Base-by-base conservation (phyloP, 2,888 invertebrate genomes). In the Acleris emargana region DNA sequence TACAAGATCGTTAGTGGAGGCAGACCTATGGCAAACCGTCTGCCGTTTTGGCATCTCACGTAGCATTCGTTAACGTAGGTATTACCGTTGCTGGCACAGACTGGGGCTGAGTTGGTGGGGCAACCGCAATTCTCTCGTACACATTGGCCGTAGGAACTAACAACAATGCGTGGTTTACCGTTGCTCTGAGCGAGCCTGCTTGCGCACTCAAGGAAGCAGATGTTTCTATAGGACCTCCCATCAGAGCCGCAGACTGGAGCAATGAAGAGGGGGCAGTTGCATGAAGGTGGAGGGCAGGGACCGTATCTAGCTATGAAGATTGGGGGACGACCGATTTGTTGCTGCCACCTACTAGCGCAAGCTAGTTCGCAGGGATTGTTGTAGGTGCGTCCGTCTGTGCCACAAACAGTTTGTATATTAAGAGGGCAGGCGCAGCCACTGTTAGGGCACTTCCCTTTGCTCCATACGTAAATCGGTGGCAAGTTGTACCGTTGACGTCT, bases 181-280 rank as follows among this genome's bases (percentile, higher is more conserved):
- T 28, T 32, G 32, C 32, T 28, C 7, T 50, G 42, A 38, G 5
- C 20, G 25, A 20, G 9, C n/a, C 4, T 43, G 32, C 43, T 45
- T 5, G 62, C 62, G 28, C 62, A 63, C 58, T 63, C 62, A 2
- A 63, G 57, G 50, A 51, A 63, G 28, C 67, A 67, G 32, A 55
- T 52, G 32, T 67, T 67, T 9, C 57, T 57, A 47, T 53, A 67
- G 22, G 43, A 32, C 32, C 17, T 57, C 16, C 52, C 43, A 17
- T 67, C 45, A 11, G 55, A 45, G 17, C 62, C 62, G 16, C 67
- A 67, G 9, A 67, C 62, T 16, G 67, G 38, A 3, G 38, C 22
- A 49, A 49, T 45, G 13, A 58, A 57, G 54, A 45, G 32, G 20
- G 62, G 62, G 16, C 62, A 58, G 32, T 63, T 63, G 51, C 62